These are phyloP conservation scores for Aleiodes alternator DNA, from an alignment of 2,888 invertebrate genomes.

Conservation along the genomic window DNA sequence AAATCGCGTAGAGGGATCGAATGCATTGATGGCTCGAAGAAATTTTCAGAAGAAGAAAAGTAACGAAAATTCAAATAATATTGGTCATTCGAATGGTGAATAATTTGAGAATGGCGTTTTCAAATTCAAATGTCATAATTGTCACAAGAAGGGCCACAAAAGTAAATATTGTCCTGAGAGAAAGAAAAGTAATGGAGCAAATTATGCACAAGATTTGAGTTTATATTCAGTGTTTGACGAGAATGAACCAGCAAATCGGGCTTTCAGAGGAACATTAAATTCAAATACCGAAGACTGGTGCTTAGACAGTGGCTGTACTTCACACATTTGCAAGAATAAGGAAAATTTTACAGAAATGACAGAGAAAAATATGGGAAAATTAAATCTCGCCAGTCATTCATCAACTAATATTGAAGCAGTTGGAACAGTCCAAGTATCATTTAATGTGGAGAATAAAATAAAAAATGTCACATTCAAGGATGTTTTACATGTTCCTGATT, in stretches of 20 bases:
- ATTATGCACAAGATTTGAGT: constrained; percentile 28
- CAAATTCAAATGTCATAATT: constrained; percentile 44
- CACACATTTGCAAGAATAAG: not conserved
- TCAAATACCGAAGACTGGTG: not conserved
- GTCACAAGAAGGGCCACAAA: constrained; percentile 46
- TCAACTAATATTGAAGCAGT: not conserved
- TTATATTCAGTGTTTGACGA: constrained; percentile 22
- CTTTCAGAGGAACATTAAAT: not conserved
- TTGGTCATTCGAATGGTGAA: constrained; percentile 1
- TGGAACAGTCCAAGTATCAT: not conserved
- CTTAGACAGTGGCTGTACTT: constrained; percentile 13
- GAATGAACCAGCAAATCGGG: not conserved
- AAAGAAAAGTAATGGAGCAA: constrained; percentile 5
- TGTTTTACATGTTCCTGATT: not conserved
- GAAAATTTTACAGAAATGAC: not conserved
- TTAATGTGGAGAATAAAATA: not conserved
- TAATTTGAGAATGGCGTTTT: constrained; percentile 28
- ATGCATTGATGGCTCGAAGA: constrained; percentile 2
- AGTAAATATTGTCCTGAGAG: constrained; percentile 25
- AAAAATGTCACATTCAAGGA: not conserved
- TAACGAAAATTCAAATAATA: constrained; percentile 10
- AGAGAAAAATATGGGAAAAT: not conserved
- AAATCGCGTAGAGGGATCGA: not conserved
- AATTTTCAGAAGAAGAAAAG: constrained; percentile 36
- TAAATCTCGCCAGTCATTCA: constrained; percentile 6